phyloP scores from a whole-genome alignment of 2,113 vertebrate species.

The Syrmaticus mikado region DNA sequence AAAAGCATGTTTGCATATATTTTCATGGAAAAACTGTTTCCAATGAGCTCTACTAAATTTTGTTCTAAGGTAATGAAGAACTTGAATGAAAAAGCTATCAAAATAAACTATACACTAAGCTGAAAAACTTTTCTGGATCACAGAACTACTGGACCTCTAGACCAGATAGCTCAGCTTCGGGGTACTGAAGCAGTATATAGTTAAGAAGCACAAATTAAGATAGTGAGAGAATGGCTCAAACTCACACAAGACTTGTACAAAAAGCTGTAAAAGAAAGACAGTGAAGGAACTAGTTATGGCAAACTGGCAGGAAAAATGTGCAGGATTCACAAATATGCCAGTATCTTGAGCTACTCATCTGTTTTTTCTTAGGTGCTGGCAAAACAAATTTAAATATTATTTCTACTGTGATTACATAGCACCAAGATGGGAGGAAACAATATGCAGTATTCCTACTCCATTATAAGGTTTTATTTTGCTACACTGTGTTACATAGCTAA shows the following conservation, averaged over 20 bases:
- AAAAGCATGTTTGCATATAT: background rate
- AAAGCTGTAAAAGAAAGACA: background rate
- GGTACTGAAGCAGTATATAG: background rate
- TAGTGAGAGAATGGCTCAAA: background rate
- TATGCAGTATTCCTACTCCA: background rate
- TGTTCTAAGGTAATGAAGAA: background rate
- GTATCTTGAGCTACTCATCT: background rate
- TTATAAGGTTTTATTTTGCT: background rate
- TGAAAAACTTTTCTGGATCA: background rate
- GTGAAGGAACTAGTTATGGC: background rate
- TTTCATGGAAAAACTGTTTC: conserved; percentile 12
- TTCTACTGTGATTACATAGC: background rate
- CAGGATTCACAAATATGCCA: background rate
- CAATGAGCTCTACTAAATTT: background rate
- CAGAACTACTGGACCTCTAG: background rate
- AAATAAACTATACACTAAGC: background rate
- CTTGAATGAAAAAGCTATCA: background rate
- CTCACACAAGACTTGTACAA: background rate
- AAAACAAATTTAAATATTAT: background rate
- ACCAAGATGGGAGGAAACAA: background rate
- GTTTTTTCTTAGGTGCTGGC: background rate
- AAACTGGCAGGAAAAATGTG: background rate
- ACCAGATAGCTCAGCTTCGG: background rate
- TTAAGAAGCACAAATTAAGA: background rate
- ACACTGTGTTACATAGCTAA: background rate